Percentiles rank a stretch among this genome's conserved stretches.
Conservation (phyloP, 2,113 vertebrate genomes). For the Lagopus muta region DNA sequence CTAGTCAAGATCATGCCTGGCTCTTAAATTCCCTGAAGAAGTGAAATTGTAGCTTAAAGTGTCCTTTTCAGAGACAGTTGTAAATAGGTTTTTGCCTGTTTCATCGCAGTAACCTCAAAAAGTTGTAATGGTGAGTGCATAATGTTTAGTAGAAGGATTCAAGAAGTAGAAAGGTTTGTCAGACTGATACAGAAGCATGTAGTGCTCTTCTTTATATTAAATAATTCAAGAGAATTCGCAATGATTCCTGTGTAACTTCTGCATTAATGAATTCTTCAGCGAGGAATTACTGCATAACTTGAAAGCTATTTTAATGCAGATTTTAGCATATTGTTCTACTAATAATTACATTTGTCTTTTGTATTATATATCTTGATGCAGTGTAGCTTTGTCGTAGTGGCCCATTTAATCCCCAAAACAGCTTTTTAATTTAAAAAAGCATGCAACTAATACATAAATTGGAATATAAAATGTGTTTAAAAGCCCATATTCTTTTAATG, state of each 20-base stretch:
- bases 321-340: neutral
- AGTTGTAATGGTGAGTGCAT: neutral
- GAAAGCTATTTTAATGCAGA: neutral
- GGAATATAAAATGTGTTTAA: neutral
- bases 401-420: neutral
- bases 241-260: neutral
- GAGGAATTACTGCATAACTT: neutral
- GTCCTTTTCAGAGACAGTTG: neutral
- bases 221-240: neutral
- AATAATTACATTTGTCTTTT: neutral
- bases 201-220: neutral
- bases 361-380: neutral
- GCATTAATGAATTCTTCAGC: neutral
- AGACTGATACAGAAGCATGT: neutral
- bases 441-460: neutral
- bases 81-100: neutral
- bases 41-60: neutral
- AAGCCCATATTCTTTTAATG: neutral
- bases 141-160: neutral
- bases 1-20: neutral
- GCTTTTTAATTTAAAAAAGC: neutral
- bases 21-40: neutral
- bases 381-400: neutral
- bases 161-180: neutral
- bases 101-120: neutral